Conservation (phyloP, 2,888 invertebrate species). For the Acrobasis consociella region DNA sequence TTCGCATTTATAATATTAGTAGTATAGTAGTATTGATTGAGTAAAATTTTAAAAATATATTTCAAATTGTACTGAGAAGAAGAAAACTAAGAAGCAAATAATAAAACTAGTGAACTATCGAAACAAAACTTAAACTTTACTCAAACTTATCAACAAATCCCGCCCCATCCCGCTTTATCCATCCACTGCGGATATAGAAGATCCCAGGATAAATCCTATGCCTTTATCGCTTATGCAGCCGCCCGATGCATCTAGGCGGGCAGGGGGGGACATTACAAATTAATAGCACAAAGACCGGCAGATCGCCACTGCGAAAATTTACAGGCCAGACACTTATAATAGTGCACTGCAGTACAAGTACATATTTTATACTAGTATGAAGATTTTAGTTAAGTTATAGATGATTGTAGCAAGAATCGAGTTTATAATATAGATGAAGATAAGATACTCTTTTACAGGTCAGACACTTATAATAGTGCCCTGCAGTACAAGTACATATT, state of each 20-base stretch:
- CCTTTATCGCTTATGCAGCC: constrained; percentile 47
- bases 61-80: too few relatives aligned
- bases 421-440: too few relatives aligned
- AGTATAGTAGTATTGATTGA: too few relatives aligned
- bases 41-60: too few relatives aligned
- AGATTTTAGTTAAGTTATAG: constrained; percentile 2
- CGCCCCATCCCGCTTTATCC: neutral
- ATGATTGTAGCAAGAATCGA: neutral
- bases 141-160: neutral
- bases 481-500: too few relatives aligned
- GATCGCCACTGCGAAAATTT: constrained; percentile 80
- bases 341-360: constrained; percentile 49
- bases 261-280: constrained; percentile 78
- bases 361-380: neutral
- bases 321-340: constrained; percentile 71
- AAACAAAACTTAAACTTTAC: neutral
- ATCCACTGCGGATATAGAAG: constrained; percentile 25
- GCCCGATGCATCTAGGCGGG: constrained; percentile 62
- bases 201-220: constrained; percentile 50
- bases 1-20: too few relatives aligned
- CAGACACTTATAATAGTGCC: too few relatives aligned
- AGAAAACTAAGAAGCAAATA: too few relatives aligned
- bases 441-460: too few relatives aligned
- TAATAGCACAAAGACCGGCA: constrained; percentile 82
- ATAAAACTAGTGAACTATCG: too few relatives aligned